A percentile compares a stretch with the other conserved stretches of the same genome.
These are phyloP conservation scores for Liasis olivaceus DNA, from an alignment of 2,797 vertebrate genomes.

Conservation along the genomic window DNA sequence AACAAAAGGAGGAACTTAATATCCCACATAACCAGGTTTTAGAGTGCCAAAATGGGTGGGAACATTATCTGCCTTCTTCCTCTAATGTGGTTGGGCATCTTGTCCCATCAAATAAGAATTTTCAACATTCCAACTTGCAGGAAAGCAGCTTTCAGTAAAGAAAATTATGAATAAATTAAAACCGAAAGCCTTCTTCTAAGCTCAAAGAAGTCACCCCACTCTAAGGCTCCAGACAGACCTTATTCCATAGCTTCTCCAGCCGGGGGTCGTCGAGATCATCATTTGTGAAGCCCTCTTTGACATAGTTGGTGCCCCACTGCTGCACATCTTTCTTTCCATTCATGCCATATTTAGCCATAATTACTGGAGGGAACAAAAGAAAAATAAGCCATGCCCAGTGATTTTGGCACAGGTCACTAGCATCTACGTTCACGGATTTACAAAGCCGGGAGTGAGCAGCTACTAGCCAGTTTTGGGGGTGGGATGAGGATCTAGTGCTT, in stretches of 20 bases:
- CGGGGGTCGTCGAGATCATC: constrained; percentile 91
- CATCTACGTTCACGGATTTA: background rate
- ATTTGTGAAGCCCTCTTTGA: constrained; percentile 80
- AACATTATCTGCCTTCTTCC: background rate
- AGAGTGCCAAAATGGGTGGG: background rate
- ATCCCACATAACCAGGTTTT: background rate
- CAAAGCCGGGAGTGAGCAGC: background rate
- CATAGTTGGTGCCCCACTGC: constrained; percentile 80
- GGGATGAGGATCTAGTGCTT: background rate
- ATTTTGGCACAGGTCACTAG: background rate
- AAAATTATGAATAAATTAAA: background rate
- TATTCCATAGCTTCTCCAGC: constrained; percentile 96
- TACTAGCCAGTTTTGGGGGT: background rate
- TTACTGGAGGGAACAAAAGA: constrained; percentile 76
- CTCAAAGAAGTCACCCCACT: no score
- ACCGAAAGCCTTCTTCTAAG: background rate
- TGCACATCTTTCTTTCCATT: constrained; percentile 89
- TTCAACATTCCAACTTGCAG: no score
- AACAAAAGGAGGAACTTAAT: background rate
- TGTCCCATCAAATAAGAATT: background rate
- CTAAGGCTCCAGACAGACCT: constrained; percentile 73
- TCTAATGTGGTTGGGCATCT: background rate
- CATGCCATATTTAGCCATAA: constrained; percentile 92
- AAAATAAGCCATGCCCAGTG: background rate
- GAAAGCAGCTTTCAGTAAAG: background rate